These are phyloP conservation scores for Petrosia ficiformis DNA, from an alignment of 37 sponge, comb jelly and placozoan species.

Conservation along the genomic window DNA sequence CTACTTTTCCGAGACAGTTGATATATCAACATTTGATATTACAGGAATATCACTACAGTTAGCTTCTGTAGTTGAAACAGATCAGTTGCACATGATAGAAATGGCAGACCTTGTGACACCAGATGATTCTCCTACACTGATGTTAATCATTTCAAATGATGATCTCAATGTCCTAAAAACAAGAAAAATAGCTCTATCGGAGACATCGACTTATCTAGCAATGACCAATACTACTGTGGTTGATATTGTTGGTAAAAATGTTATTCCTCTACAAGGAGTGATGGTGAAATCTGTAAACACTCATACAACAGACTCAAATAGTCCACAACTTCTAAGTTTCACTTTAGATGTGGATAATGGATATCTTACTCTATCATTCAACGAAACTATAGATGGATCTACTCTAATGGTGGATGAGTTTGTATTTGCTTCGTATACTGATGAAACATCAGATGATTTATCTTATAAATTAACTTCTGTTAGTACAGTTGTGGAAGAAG, in stretches of 20 bases:
- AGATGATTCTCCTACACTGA: slow-evolving; percentile 42
- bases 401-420: slow-evolving; percentile 49
- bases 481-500: slow-evolving; percentile 8
- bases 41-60: slow-evolving; percentile 68
- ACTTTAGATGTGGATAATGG: slow-evolving; percentile 58
- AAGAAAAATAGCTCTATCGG: slow-evolving; percentile 41
- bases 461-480: slow-evolving; percentile 35
- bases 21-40: slow-evolving; percentile 56
- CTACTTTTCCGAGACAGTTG: slow-evolving; percentile 88
- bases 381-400: slow-evolving; percentile 62
- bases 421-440: slow-evolving; percentile 44
- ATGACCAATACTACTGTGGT: slow-evolving; percentile 36
- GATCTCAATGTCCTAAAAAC: slow-evolving; percentile 86
- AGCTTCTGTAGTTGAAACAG: slow-evolving; percentile 12
- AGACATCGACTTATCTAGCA: slow-evolving; percentile 50
- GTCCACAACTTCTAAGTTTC: slow-evolving; percentile 58
- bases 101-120: slow-evolving; percentile 10
- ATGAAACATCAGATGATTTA: slow-evolving; percentile 1
- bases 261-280: slow-evolving; percentile 35
- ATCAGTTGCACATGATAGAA: slow-evolving; percentile 29
- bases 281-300: slow-evolving; percentile 26
- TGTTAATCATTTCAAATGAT: slow-evolving; percentile 38
- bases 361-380: slow-evolving; percentile 68
- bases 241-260: slow-evolving; percentile 54
- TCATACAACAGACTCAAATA: slow-evolving; percentile 61